Conservation (phyloP, 2,113 vertebrate species). For the Rhagologus leucostigma region DNA sequence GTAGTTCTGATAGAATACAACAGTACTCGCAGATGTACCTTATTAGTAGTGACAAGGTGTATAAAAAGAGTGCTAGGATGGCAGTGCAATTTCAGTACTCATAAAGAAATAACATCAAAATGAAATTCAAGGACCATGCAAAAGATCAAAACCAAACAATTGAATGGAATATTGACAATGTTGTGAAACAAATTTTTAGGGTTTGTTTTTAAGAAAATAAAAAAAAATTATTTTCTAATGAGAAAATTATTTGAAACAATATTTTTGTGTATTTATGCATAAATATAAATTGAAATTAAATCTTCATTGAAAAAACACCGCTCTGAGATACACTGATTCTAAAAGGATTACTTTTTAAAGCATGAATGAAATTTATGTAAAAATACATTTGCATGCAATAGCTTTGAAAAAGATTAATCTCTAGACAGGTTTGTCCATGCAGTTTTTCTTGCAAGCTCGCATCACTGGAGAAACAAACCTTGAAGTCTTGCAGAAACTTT, state of each 20-base stretch:
- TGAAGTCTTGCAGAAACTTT: conserved; percentile 26
- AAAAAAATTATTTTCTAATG: neutral
- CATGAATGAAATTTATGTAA: neutral
- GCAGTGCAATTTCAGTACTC: neutral
- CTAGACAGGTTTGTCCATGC: neutral
- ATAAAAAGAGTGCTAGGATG: neutral
- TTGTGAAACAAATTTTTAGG: neutral
- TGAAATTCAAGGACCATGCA: neutral
- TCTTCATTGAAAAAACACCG: neutral
- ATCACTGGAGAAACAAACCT: neutral
- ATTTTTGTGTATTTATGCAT: neutral
- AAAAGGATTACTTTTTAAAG: neutral
- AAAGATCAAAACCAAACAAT: neutral
- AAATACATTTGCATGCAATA: neutral
- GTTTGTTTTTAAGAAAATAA: neutral
- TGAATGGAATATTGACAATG: neutral
- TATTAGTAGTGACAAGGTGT: neutral
- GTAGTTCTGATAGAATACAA: neutral
- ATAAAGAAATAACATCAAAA: conserved; percentile 23
- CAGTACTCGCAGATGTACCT: neutral
- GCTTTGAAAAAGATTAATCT: conserved; percentile 4
- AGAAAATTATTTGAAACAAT: neutral
- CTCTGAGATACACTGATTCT: neutral
- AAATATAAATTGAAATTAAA: neutral
- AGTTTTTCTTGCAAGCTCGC: conserved; percentile 1